Evolutionary conservation across 2,113 vertebrate genomes (phyloP).

Genomic region (Rhinolophus sinicus): DNA sequence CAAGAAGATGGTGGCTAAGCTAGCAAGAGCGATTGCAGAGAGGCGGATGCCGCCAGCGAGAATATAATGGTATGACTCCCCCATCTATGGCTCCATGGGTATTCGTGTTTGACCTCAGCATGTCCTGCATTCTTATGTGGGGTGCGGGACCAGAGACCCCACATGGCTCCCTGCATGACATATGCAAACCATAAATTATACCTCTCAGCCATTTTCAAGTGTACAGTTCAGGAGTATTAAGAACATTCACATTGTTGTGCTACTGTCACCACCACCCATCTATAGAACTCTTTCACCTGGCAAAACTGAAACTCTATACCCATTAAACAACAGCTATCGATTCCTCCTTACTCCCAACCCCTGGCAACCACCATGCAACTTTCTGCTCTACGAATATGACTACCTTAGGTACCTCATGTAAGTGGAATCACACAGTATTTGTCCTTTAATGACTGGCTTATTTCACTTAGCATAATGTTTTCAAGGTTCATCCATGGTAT

Average conservation of each 20-base stretch:
- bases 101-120: too few relatives aligned
- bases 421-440: not conserved
- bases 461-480: not conserved
- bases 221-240: not conserved
- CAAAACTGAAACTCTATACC: not conserved
- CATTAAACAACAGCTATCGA: not conserved
- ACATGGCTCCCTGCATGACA: too few relatives aligned
- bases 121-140: too few relatives aligned
- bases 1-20: too few relatives aligned
- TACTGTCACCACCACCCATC: not conserved
- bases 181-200: not conserved
- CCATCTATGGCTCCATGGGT: too few relatives aligned
- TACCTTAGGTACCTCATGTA: not conserved
- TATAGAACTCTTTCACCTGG: not conserved
- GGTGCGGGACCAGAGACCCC: too few relatives aligned
- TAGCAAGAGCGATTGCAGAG: too few relatives aligned
- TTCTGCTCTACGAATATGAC: not conserved
- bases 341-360: not conserved
- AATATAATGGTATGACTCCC: too few relatives aligned
- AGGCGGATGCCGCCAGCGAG: too few relatives aligned
- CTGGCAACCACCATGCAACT: not conserved
- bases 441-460: not conserved
- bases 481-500: not conserved
- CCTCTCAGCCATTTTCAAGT: not conserved
- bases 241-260: not conserved